These are phyloP conservation scores for Bombyx mandarina DNA, from an alignment of 1,140 invertebrate genomes.

Conservation along the genomic window DNA sequence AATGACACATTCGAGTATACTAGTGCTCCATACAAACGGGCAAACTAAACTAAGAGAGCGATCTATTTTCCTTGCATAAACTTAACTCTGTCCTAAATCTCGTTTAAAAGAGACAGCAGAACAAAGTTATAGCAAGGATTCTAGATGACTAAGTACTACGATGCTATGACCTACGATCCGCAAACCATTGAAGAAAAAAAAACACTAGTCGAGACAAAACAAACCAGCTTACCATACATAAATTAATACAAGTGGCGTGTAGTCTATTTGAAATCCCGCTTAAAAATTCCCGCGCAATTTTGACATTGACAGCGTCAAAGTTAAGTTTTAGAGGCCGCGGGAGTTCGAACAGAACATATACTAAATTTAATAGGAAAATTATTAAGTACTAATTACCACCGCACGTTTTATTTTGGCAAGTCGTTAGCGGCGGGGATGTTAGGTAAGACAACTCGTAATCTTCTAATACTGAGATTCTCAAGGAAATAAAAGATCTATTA, in stretches of 20 bases:
- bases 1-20: slow-evolving; percentile 58
- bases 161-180: slow-evolving; percentile 5
- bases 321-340: neutral
- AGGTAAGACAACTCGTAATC: slow-evolving; percentile 50
- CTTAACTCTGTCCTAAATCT: neutral
- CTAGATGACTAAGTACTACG: slow-evolving; percentile 21
- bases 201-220: slow-evolving; percentile 1
- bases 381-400: slow-evolving; percentile 48
- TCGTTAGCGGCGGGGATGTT: slow-evolving; percentile 31
- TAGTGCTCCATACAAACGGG: slow-evolving; percentile 56
- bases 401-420: slow-evolving; percentile 43
- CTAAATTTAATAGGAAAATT: slow-evolving; percentile 37
- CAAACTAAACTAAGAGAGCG: slow-evolving; percentile 39
- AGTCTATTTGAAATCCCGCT: slow-evolving; percentile 7
- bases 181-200: neutral
- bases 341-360: slow-evolving; percentile 15
- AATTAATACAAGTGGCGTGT: slow-evolving; percentile 43
- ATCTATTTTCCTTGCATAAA: neutral
- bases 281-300: neutral
- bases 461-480: slow-evolving; percentile 54
- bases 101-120: neutral
- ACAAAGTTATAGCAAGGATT: too few species aligned
- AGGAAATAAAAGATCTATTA: slow-evolving; percentile 38
- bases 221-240: slow-evolving; percentile 35
- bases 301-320: neutral